Conservation (phyloP, 2,888 invertebrate species). For the Archips xylosteana region DNA sequence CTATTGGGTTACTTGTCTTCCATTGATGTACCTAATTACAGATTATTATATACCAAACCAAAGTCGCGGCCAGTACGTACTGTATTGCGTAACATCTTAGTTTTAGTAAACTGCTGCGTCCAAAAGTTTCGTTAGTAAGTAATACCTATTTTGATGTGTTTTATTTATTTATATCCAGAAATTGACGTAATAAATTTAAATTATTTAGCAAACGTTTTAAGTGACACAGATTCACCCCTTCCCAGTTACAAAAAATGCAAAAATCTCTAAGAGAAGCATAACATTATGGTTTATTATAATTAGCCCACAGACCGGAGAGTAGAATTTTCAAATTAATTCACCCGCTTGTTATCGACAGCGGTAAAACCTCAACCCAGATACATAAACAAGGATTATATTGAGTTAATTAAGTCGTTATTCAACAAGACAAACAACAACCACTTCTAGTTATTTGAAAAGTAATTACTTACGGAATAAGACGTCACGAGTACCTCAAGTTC, state of each 20-base stretch:
- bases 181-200: background rate
- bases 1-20: too few species aligned
- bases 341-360: slow-evolving; percentile 8
- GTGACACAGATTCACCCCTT: background rate
- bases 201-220: background rate
- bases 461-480: slow-evolving; percentile 11
- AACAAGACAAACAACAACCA: slow-evolving; percentile 1
- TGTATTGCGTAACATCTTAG: too few species aligned
- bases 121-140: too few species aligned
- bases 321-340: slow-evolving; percentile 6
- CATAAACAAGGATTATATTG: background rate
- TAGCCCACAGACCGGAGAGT: background rate
- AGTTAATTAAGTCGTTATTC: slow-evolving; percentile 5
- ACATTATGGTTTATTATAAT: slow-evolving; percentile 3
- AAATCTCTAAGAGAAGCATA: background rate
- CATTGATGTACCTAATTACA: too few species aligned
- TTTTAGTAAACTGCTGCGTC: too few species aligned
- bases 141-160: too few species aligned
- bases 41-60: too few species aligned
- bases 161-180: too few species aligned
- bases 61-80: too few species aligned
- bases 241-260: background rate
- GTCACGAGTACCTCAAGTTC: slow-evolving; percentile 19
- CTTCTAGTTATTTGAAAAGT: slow-evolving; percentile 13
- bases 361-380: slow-evolving; percentile 12